Evolutionary conservation across 2,113 vertebrate species (phyloP).

Genomic region (Cheirogaleus medius): DNA sequence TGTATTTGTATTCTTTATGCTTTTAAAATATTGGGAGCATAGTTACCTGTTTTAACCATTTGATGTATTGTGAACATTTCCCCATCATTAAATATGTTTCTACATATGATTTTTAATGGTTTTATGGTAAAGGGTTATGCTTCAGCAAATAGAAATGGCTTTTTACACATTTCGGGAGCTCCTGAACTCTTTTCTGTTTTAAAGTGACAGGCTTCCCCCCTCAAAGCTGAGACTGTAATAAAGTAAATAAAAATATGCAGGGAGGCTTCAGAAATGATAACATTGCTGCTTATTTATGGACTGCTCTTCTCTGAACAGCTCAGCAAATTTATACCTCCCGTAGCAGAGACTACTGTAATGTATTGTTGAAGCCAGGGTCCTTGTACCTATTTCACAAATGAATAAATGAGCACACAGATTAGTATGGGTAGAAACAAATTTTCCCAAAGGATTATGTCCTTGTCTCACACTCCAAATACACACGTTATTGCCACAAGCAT

Average conservation of each 20-base stretch:
- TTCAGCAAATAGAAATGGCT: not conserved
- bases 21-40: not conserved
- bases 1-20: not conserved
- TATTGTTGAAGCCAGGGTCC: no score
- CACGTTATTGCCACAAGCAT: rapidly evolving
- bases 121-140: not conserved
- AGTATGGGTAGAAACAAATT: not conserved
- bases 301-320: not conserved
- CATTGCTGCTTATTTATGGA: not conserved
- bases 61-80: not conserved
- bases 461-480: not conserved
- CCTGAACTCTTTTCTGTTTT: not conserved
- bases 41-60: not conserved
- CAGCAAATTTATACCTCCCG: not conserved
- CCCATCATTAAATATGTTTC: not conserved
- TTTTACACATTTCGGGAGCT: not conserved
- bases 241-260: not conserved
- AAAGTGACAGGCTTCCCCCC: not conserved
- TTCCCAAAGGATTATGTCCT: rapidly evolving
- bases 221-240: not conserved
- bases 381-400: not conserved
- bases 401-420: no score
- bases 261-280: not conserved
- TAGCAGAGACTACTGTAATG: no score
- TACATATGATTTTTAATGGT: not conserved